Evolutionary conservation across 2,888 invertebrate species (phyloP), one percentile per base, ranked within the genome.

Genomic region (Tenthredo mesomela): DNA sequence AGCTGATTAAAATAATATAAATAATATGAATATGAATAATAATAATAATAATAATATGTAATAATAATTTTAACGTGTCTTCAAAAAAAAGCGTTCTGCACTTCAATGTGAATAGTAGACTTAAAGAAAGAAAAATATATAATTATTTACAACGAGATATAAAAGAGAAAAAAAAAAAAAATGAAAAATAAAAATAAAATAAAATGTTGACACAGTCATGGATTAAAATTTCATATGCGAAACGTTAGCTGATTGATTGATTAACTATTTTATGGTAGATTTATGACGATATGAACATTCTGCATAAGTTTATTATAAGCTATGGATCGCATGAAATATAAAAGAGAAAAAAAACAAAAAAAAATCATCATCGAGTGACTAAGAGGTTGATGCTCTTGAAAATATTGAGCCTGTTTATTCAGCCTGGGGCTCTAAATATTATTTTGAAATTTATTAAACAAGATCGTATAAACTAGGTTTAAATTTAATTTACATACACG

Each of bases 301-400:
- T 54, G 78, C 78, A 78, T 78, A 50, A 54, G 33, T 78, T 78
- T 78, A 78, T 21, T 54, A 78, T 7, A 37, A 77, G 18, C 43
- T 73, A 43, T 43, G 47, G 21, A 73, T 73, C 25, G n/a, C 25
- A 73, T 33, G 15, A 25, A 12, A 47, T 43, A 73, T 50, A 43
- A 47, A 25, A n/a, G 2, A 43, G 40, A 33, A 33, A 33, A 4
- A 33, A 33, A 33, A 4, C 0, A 33, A 33, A 33, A 4, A 33
- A 33, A 33, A 33, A 33, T 33, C 33, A 40, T 25, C 12, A 73
- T 73, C 25, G 6, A 25, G 21, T 47, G n/a, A 40, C 61, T 47
- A 25, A 9, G 15, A 29, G 58, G 18, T 75, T 40, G 5, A 33
- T 58, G 58, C 37, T 61, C 80, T 6, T 33, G 58, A 21, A 15